Base-by-base conservation (phyloP, 2,797 vertebrate species). In the Scleropages formosus region DNA sequence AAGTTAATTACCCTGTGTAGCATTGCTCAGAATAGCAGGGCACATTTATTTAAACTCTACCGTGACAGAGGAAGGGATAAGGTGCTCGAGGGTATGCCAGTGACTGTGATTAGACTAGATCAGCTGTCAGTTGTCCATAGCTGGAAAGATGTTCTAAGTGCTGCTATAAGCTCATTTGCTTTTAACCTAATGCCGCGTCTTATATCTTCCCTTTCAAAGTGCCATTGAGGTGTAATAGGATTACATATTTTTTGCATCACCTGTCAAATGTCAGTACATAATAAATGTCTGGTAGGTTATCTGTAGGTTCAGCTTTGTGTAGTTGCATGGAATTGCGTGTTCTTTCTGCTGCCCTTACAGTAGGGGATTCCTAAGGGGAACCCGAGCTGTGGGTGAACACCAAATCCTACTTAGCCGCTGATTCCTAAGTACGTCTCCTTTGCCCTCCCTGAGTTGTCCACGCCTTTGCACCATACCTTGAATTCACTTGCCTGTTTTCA, bases 391-490 rank as follows among this genome's bases (percentile, higher is more conserved):
- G 46, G 27, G 72, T 27, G 15, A 13, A 24, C 44, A 63, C 20
- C 15, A 51, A 74, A 73, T 47, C 71, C 61, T 53, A 47, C 64
- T 74, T 53, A 53, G 46, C 15, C n/a, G 11, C 46, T 64, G 73
- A 62, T 51, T 26, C 44, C 61, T 20, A 47, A 26, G 62, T 11
- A n/a, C 74, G 7, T 61, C 9, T n/a, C 61, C 9, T 26, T 74
- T 26, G 61, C 26, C 16, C 47, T 39, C 10, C 18, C 61, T 56
- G 62, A 18, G n/a, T 10, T 27, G 22, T 24, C 12, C 73, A 26
- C 9, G 62, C 10, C 67, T 74, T 64, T 53, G 9, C 51, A 44
- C 47, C 13, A 22, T 51, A 8, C n/a, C 1, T 51, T 39, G 31
- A 39, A 39, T 39, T 39, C 31, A 2, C 39, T 16, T 26, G 24